These are phyloP conservation scores for Brenthis daphne DNA, from an alignment of 2,888 invertebrate species.

Conservation along the genomic window DNA sequence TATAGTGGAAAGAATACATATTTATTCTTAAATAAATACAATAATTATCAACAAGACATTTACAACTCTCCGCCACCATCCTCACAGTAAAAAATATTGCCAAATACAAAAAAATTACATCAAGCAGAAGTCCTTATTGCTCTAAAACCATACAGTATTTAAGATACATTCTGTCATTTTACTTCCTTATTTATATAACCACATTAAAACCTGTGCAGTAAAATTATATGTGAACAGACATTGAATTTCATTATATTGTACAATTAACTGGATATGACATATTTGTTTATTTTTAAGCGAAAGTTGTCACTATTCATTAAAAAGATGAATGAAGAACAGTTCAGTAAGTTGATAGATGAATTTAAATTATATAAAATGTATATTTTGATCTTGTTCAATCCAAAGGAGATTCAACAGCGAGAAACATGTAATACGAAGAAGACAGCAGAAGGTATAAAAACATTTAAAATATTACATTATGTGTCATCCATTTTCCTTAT, in stretches of 20 bases:
- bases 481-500: too few relatives aligned
- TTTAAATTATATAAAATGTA: too few relatives aligned
- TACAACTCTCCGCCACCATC: slow-evolving; percentile 70
- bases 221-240: slow-evolving; percentile 2
- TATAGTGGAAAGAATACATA: slow-evolving; percentile 61
- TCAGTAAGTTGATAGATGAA: too few relatives aligned
- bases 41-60: slow-evolving; percentile 59
- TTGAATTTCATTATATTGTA: neutral
- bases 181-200: neutral
- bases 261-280: neutral
- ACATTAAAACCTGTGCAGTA: slow-evolving; percentile 10
- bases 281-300: neutral
- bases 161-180: neutral
- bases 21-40: slow-evolving; percentile 76
- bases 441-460: too few relatives aligned
- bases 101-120: slow-evolving; percentile 28
- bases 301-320: too few relatives aligned
- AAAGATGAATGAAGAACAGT: too few relatives aligned
- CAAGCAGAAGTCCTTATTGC: slow-evolving; percentile 12
- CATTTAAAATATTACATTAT: too few relatives aligned
- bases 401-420: too few relatives aligned
- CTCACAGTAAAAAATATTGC: slow-evolving; percentile 40
- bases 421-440: too few relatives aligned
- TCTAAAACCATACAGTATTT: slow-evolving; percentile 3
- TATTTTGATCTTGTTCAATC: too few relatives aligned